Evolutionary conservation across 53 echinoderm and acorn worm species (phyloP), one percentile per base, ranked within the genome.

Genomic region (Henricia sp.): DNA sequence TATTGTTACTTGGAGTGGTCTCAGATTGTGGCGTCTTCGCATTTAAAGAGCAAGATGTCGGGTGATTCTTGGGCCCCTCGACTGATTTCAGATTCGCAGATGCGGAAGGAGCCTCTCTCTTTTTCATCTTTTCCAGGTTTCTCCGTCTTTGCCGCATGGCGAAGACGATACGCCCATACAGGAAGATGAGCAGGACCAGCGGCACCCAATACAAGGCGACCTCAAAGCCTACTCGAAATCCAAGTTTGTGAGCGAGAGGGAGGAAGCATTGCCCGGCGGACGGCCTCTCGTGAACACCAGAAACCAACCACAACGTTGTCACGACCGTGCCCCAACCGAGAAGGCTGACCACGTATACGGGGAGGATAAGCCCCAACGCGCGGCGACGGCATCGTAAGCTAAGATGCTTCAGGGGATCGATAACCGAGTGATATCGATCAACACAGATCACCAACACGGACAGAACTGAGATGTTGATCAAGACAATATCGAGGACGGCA

Each of bases 361-460:
- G 73, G 25, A 64, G n/a, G 17, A 73, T 63, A 9, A 50, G 6
- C 20, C 5, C 3, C 25, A 63, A 19, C 9, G 85, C 74, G 6
- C 85, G 85, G 20, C 60, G n/a, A 19, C 46, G 63, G 21, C 36
- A 29, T 60, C 60, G 59, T 37, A 24, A 44, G 9, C 85, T 59
- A 10, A 85, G 33, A 52, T 85, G 85, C 37, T 26, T 13, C 13
- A 85, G 66, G 0, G 85, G 85, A 34, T 63, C 37, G 21, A 46
- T 34, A 2, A 85, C 37, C 44, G 85, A 85, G 46, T 50, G 19
- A 64, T 85, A 73, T 23, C 85, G 62, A 25, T 85, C 73, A 23
- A 85, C 52, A 52, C 72, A 72, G 33, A 85, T 85, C 68, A 85
- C 85, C 19, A 85, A 30, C 44, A 85, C 85, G 3, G 85, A 85